phyloP scores from a whole-genome alignment of 2,888 invertebrate species.

The Candidula unifasciata region DNA sequence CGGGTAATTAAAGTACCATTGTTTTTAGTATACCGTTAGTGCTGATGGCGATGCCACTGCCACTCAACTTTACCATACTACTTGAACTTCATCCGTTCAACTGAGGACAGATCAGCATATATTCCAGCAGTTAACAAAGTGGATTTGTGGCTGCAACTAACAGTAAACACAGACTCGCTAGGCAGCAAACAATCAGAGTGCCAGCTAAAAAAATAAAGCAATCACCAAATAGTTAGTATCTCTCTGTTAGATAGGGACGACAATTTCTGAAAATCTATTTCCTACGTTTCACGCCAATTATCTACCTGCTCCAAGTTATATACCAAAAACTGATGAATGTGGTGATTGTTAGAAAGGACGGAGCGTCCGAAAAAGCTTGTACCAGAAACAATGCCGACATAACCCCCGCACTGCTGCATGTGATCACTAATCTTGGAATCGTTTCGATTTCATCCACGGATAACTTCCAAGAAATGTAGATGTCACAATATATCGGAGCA shows the following conservation, averaged over 20 bases:
- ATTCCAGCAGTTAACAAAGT: background rate
- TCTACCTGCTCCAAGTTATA: background rate
- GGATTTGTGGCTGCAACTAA: background rate
- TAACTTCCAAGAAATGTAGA: background rate
- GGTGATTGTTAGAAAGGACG: background rate
- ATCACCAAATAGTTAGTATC: background rate
- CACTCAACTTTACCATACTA: too few relatives aligned
- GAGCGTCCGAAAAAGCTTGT: background rate
- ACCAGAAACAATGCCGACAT: background rate
- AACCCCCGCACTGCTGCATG: background rate
- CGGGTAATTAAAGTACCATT: too few relatives aligned
- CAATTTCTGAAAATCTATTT: background rate
- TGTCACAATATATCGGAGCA: background rate
- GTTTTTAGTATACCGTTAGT: too few relatives aligned
- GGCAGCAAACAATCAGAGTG: background rate
- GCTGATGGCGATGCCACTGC: too few relatives aligned
- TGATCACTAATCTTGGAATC: background rate
- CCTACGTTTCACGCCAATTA: background rate
- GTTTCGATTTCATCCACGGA: background rate
- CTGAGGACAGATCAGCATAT: background rate
- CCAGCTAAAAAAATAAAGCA: background rate
- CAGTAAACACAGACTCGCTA: background rate
- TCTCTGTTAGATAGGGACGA: background rate
- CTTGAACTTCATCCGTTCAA: too few relatives aligned
- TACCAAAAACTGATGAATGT: background rate